Evolutionary conservation across 2,888 invertebrate genomes (phyloP).

Genomic region (Calameuta idolon): DNA sequence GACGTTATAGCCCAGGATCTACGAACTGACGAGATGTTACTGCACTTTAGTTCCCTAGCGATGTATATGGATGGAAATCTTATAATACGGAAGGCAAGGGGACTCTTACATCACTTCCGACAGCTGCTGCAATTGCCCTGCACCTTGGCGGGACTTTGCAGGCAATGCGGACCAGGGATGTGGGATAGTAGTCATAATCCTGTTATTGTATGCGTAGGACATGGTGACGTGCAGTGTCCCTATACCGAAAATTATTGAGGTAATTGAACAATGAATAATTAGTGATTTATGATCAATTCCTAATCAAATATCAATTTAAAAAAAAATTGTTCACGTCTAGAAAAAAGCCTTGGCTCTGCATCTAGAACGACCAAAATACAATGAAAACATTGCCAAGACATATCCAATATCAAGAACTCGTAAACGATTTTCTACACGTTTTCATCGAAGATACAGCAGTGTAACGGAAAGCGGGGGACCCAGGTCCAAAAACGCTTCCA

Average conservation of each 20-base stretch:
- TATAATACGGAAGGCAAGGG: conserved; percentile 91
- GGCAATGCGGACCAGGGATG: conserved; percentile 91
- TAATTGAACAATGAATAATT: not conserved
- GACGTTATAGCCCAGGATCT: conserved; percentile 93
- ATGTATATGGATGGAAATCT: conserved; percentile 97
- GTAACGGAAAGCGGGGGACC: not conserved
- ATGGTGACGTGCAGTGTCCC: conserved; percentile 72
- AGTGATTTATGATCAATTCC: not conserved
- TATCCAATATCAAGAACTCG: not conserved
- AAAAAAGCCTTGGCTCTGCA: not conserved
- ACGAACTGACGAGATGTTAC: conserved; percentile 92
- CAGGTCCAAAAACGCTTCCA: not conserved
- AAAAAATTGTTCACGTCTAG: not conserved
- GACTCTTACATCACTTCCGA: conserved; percentile 91
- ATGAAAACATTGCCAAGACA: not conserved
- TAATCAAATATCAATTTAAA: not conserved
- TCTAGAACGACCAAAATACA: not conserved
- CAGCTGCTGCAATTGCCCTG: conserved; percentile 89
- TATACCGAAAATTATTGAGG: conserved; percentile 52
- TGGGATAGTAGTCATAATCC: conserved; percentile 95
- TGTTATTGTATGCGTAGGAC: conserved; percentile 84
- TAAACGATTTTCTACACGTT: not conserved
- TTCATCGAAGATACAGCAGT: not conserved
- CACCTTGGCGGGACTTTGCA: conserved; percentile 87
- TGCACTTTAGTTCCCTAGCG: conserved; percentile 95